Evolutionary conservation across 2,888 invertebrate genomes (phyloP).

Genomic region (Sinodicranocentrus sp.): DNA sequence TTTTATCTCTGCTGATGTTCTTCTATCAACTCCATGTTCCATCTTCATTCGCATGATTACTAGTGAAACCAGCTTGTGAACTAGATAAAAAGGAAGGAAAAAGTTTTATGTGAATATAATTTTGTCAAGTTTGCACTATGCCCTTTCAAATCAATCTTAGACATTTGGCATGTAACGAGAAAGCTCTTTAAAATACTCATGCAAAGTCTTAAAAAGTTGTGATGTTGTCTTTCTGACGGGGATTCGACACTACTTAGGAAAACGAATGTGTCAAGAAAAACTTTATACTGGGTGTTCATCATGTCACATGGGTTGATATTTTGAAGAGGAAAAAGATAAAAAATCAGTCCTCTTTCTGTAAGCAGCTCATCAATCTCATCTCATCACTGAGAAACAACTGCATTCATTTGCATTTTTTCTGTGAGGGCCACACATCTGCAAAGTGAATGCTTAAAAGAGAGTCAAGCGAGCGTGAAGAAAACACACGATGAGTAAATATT

Average conservation of each 20-base stretch:
- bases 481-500: conserved; percentile 19
- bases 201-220: not conserved
- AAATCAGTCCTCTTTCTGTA: conserved; percentile 62
- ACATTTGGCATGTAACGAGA: conserved; percentile 32
- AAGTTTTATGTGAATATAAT: conserved; percentile 16
- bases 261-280: conserved; percentile 13
- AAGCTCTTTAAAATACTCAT: conserved; percentile 12
- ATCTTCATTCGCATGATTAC: conserved; percentile 42
- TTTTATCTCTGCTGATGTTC: not conserved
- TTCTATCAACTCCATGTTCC: conserved; percentile 33
- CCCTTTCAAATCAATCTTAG: conserved; percentile 21
- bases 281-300: conserved; percentile 36
- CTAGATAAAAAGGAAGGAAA: not conserved
- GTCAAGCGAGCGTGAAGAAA: conserved; percentile 59
- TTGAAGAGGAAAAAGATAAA: conserved; percentile 17
- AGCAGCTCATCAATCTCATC: conserved; percentile 63
- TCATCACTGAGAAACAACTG: conserved; percentile 50
- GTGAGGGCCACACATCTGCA: conserved; percentile 27
- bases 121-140: conserved; percentile 46
- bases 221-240: not conserved
- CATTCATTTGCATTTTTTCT: conserved; percentile 31
- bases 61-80: not conserved
- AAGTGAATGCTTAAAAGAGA: conserved; percentile 44
- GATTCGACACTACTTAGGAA: not conserved
- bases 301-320: conserved; percentile 48